These are phyloP conservation scores for Schizaphis graminum DNA, from an alignment of 2,888 invertebrate genomes.

Conservation along the genomic window DNA sequence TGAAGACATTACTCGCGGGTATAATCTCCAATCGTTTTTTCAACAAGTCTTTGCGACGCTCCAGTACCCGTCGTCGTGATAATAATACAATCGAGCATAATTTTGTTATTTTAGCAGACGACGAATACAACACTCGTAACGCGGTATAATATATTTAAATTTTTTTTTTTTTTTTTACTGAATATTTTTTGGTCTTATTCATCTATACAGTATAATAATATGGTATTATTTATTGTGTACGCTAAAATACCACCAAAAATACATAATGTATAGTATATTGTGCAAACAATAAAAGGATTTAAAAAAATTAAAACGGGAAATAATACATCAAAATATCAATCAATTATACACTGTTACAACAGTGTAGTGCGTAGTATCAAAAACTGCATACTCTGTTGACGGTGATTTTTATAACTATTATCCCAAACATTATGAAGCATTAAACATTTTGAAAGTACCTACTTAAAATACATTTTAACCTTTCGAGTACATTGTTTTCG, in stretches of 20 bases:
- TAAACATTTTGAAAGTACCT: neutral
- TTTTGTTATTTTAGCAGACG: neutral
- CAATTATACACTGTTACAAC: neutral
- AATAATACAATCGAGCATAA: neutral
- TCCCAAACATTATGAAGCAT: neutral
- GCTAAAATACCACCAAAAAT: neutral
- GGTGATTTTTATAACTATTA: neutral
- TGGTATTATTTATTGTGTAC: neutral
- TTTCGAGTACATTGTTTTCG: neutral
- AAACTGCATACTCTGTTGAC: neutral
- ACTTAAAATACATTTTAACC: neutral
- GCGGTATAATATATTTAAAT: neutral
- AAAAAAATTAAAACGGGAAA: neutral
- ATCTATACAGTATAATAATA: neutral
- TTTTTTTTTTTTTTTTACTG: neutral
- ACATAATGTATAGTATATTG: neutral
- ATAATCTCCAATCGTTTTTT: constrained; percentile 24
- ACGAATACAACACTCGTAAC: neutral
- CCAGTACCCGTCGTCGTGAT: neutral
- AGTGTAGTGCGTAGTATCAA: neutral
- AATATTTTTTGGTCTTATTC: neutral
- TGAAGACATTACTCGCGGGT: neutral
- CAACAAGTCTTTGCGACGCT: constrained; percentile 1
- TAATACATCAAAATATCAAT: neutral
- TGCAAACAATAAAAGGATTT: neutral